Evolutionary conservation across 2,113 vertebrate genomes (phyloP).

Genomic region (Petromus typicus): DNA sequence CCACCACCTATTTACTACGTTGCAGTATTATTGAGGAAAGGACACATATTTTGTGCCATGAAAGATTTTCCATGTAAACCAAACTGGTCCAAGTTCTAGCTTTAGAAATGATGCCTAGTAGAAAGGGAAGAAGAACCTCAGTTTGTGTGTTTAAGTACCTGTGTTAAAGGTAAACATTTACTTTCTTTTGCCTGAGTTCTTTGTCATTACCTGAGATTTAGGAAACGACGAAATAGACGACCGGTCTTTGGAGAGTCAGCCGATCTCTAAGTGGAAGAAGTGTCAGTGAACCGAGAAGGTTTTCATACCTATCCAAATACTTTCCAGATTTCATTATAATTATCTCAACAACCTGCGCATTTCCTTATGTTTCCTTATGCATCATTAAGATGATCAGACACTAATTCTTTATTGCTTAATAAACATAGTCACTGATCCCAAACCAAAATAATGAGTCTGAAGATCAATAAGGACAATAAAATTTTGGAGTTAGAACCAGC

Average conservation of each 20-base stretch:
- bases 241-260: not conserved
- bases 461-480: slow-evolving; percentile 29
- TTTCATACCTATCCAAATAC: not conserved
- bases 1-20: not conserved
- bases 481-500: slow-evolving; percentile 22
- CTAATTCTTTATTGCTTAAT: not conserved
- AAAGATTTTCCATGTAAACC: not conserved
- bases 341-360: not conserved
- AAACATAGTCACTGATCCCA: not conserved
- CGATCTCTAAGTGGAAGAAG: not conserved
- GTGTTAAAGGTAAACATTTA: not conserved
- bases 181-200: not conserved
- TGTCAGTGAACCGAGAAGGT: not conserved
- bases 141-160: not conserved
- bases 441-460: slow-evolving; percentile 19
- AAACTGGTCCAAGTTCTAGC: not conserved
- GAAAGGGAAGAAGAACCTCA: not conserved
- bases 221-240: not conserved
- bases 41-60: not conserved
- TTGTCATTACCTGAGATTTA: not conserved
- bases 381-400: not conserved
- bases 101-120: not conserved
- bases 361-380: not conserved
- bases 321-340: not conserved
- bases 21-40: not conserved